Conservation (phyloP, 2,888 invertebrate genomes). For the Drosophila neonasuta region DNA sequence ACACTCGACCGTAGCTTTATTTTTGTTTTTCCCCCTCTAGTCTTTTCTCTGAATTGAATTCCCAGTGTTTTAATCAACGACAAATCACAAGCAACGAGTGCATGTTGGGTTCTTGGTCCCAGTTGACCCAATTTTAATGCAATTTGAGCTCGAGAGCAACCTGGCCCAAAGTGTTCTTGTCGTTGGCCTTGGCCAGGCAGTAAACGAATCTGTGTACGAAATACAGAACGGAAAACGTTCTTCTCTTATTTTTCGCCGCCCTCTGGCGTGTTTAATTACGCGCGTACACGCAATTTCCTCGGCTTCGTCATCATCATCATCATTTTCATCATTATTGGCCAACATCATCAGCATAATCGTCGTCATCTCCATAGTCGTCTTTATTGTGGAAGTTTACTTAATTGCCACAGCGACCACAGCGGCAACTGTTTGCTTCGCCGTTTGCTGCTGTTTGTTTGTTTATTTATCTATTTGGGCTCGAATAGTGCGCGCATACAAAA, state of each 20-base stretch:
- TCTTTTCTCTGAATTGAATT: conserved; percentile 4
- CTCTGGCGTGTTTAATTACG: conserved; percentile 59
- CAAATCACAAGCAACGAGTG: conserved; percentile 30
- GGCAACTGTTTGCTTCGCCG: conserved; percentile 38
- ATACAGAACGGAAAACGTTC: conserved; percentile 10
- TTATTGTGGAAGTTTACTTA: conserved; percentile 58
- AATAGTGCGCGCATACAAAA: background rate
- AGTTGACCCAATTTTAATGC: conserved; percentile 69
- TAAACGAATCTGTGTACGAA: conserved; percentile 25
- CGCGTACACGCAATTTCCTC: conserved; percentile 72
- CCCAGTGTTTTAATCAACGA: conserved; percentile 26
- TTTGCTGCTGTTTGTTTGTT: conserved; percentile 34
- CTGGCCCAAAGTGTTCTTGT: background rate
- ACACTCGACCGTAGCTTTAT: background rate
- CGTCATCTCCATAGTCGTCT: conserved; percentile 6
- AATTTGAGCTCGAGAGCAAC: conserved; percentile 40
- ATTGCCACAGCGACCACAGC: conserved; percentile 38
- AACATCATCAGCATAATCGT: conserved; percentile 6
- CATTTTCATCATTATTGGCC: conserved; percentile 8
- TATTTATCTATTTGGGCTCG: conserved; percentile 31
- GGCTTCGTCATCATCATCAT: conserved; percentile 14
- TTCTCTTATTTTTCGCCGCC: too few species aligned
- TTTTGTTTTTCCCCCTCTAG: background rate
- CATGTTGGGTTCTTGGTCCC: conserved; percentile 41
- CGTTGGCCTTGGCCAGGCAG: conserved; percentile 30